Evolutionary conservation across 2,888 invertebrate species (phyloP), one percentile per base, ranked within the genome.

Genomic region (Cheilosia soror): DNA sequence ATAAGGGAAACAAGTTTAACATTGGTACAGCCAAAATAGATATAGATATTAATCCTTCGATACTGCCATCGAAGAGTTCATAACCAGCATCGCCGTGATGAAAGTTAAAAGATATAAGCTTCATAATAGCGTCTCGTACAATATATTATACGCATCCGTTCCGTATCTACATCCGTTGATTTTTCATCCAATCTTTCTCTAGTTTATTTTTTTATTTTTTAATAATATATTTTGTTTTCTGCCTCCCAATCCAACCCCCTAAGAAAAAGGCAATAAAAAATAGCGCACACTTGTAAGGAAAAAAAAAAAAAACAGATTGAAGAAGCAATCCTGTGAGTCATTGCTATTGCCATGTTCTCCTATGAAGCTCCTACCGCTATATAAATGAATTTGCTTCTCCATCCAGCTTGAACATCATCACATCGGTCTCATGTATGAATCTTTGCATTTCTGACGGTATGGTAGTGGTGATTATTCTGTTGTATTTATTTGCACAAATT

Each of bases 401-500:
- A 49, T 29, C 75, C 20, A 20, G 20, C 20, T 20, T 20, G 20
- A 20, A 20, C 20, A 49, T 33, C 51, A 49, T 51, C 40, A 66
- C 11, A 49, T 15, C 51, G 40, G 42, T 49, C 51, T 60, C 57
- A 58, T 76, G 11, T 3, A 9, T 9, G 33, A 11, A 53, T 51
- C 49, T 66, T 66, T 66, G 58, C 66, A 76, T 51, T 49, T 29
- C 33, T 76, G 58, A 66, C 58, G 66, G 60, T 42, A 6, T 15
- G 15, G 25, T 2, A 9, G 57, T 66, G 31, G 40, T 60, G 58
- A 66, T 66, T 60, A 66, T 76, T 76, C 66, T 51, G 55, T 58
- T 76, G 66, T 68, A 60, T 76, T 65, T 58, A 66, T 60, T 58
- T 66, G 57, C 76, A 60, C 58, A 58, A 65, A 65, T 65, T 47